phyloP scores from a whole-genome alignment of 2,113 vertebrate species.

The Pipa parva region DNA sequence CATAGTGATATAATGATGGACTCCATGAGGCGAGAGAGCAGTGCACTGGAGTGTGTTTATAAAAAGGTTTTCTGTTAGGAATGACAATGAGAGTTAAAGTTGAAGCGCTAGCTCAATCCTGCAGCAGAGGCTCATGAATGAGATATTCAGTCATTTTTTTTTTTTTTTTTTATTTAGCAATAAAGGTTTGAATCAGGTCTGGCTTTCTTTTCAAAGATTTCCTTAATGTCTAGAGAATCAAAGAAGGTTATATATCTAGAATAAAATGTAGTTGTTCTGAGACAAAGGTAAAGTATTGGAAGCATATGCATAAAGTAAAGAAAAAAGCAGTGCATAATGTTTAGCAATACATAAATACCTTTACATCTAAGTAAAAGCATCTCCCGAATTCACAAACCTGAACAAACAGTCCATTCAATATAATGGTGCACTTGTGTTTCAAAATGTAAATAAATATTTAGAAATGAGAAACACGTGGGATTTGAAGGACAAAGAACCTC shows the following conservation, averaged over 20 bases:
- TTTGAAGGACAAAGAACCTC: not conserved
- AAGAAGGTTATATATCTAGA: not conserved
- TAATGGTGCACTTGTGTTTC: not conserved
- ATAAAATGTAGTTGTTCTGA: not conserved
- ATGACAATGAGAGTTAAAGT: constrained; percentile 29
- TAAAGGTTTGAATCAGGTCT: not conserved
- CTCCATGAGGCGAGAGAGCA: constrained; percentile 27
- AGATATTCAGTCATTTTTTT: constrained; percentile 5
- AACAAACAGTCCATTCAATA: not conserved
- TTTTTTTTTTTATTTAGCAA: not conserved
- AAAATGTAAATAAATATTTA: constrained; percentile 9
- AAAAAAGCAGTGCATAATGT: not conserved
- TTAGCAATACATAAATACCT: not conserved
- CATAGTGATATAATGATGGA: constrained; percentile 29
- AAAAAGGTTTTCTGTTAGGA: constrained; percentile 22
- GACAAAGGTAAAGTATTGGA: too few relatives aligned
- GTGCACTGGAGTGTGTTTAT: constrained; percentile 29
- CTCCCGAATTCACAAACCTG: not conserved
- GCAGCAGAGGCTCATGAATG: constrained; percentile 9
- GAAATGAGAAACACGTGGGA: constrained; percentile 11
- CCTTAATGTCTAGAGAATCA: not conserved
- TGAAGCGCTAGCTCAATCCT: constrained; percentile 26
- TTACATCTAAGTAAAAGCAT: not conserved
- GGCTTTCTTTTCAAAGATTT: not conserved
- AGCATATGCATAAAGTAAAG: too few relatives aligned